These are phyloP conservation scores for Aphidius colemani DNA, from an alignment of 2,888 invertebrate species.

Conservation along the genomic window DNA sequence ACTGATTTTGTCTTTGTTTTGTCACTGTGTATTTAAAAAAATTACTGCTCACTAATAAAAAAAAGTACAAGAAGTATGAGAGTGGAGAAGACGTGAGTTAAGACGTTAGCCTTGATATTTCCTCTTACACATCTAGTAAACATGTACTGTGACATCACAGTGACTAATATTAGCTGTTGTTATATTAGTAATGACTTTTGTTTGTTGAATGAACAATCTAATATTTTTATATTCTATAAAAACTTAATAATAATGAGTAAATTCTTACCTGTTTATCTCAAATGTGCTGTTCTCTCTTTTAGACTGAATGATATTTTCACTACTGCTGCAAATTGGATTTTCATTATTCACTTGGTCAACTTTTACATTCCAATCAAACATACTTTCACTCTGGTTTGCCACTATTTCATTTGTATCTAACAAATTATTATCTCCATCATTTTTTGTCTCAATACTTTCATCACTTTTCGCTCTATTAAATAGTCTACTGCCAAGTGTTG, in stretches of 20 bases:
- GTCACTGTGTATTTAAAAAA: no score
- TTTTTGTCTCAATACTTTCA: constrained; percentile 15
- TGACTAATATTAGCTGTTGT: no score
- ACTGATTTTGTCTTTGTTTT: no score
- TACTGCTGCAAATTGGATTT: constrained; percentile 34
- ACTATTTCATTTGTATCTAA: constrained; percentile 18
- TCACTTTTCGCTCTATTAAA: constrained; percentile 40
- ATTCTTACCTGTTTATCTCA: constrained; percentile 21
- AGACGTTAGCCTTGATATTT: no score
- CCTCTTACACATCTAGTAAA: no score
- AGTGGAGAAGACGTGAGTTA: no score
- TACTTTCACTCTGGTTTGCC: constrained; percentile 12
- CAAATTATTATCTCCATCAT: constrained; percentile 22
- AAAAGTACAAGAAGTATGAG: no score
- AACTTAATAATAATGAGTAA: neutral
- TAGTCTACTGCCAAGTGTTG: constrained; percentile 41
- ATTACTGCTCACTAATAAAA: no score
- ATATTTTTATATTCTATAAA: neutral
- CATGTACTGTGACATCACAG: no score
- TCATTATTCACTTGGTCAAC: constrained; percentile 22
- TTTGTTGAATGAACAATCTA: neutral
- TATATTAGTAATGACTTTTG: no score
- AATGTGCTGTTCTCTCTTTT: constrained; percentile 41
- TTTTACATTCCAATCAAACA: constrained; percentile 24
- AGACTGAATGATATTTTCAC: constrained; percentile 48